Percentiles rank a stretch among this genome's conserved stretches.
Conservation (phyloP, 1,140 invertebrate species). For the Drosophila azteca region DNA sequence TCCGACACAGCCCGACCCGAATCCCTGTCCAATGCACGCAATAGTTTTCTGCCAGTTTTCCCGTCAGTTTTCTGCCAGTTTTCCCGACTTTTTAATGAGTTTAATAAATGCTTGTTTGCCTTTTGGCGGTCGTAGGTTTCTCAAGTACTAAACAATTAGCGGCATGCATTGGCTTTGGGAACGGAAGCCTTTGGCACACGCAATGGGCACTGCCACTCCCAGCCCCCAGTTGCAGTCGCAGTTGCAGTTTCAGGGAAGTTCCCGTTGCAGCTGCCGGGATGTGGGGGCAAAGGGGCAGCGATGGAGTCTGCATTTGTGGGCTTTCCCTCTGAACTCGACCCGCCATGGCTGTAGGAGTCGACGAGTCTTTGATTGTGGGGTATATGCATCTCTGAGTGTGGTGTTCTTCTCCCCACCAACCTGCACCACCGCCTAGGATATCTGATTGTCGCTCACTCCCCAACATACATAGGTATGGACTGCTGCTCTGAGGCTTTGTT, state of each 20-base stretch:
- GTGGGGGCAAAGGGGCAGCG: not conserved
- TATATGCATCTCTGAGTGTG: slow-evolving; percentile 7
- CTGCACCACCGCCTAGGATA: slow-evolving; percentile 29
- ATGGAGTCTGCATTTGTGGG: slow-evolving; percentile 65
- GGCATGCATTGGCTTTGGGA: slow-evolving; percentile 71
- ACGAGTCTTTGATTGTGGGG: slow-evolving; percentile 43
- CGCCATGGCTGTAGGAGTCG: slow-evolving; percentile 1
- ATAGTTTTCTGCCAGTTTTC: slow-evolving; percentile 41
- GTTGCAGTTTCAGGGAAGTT: slow-evolving; percentile 13
- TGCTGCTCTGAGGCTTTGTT: slow-evolving; percentile 53
- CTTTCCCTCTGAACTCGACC: slow-evolving; percentile 32
- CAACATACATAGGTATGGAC: not conserved
- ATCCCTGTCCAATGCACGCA: slow-evolving; percentile 42
- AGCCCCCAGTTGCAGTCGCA: too few relatives aligned
- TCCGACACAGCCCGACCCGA: too few relatives aligned
- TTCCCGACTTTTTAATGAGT: slow-evolving; percentile 70
- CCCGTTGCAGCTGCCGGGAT: slow-evolving; percentile 1
- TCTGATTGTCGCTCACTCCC: slow-evolving; percentile 36
- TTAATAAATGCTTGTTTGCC: slow-evolving; percentile 80
- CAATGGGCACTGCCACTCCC: slow-evolving; percentile 34
- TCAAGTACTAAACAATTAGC: slow-evolving; percentile 78
- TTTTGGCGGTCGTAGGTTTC: slow-evolving; percentile 77
- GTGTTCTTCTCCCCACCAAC: slow-evolving; percentile 13
- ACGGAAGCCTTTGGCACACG: slow-evolving; percentile 72
- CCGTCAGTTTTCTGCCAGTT: slow-evolving; percentile 37